phyloP scores from a whole-genome alignment of 2,797 vertebrate species.

The Prionace glauca region DNA sequence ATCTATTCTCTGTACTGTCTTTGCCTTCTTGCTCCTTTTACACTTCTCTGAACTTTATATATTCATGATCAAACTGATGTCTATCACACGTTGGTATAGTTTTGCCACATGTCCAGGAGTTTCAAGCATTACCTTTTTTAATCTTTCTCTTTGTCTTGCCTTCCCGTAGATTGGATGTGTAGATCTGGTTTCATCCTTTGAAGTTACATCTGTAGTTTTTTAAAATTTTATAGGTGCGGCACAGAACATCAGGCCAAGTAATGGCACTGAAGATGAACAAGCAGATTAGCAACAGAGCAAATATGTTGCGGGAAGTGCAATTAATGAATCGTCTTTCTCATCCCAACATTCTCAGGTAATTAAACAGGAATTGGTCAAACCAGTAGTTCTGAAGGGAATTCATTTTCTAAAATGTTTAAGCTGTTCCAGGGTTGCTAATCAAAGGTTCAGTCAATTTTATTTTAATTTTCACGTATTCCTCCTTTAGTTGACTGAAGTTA shows the following conservation, averaged over 20 bases:
- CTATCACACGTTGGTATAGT: neutral
- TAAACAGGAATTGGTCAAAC: neutral
- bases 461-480: neutral
- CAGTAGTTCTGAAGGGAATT: neutral
- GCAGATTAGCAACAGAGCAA: constrained; percentile 88
- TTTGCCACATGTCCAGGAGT: neutral
- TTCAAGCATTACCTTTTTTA: neutral
- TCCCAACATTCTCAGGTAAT: constrained; percentile 79
- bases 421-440: neutral
- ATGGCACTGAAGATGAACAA: constrained; percentile 99
- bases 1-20: neutral
- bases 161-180: neutral
- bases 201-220: neutral
- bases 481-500: neutral
- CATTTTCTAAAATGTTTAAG: neutral
- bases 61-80: neutral
- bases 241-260: constrained; percentile 84
- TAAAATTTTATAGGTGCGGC: constrained; percentile 69
- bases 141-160: neutral
- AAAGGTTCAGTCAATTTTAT: neutral
- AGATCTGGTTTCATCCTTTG: neutral
- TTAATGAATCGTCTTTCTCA: constrained; percentile 95
- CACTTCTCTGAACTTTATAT: neutral
- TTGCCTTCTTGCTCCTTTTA: neutral
- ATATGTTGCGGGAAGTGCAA: constrained; percentile 94